A percentile compares a stretch with the other conserved stretches of the same genome.
Evolutionary conservation across 2,113 vertebrate genomes (phyloP).

Genomic region (Ictalurus furcatus): DNA sequence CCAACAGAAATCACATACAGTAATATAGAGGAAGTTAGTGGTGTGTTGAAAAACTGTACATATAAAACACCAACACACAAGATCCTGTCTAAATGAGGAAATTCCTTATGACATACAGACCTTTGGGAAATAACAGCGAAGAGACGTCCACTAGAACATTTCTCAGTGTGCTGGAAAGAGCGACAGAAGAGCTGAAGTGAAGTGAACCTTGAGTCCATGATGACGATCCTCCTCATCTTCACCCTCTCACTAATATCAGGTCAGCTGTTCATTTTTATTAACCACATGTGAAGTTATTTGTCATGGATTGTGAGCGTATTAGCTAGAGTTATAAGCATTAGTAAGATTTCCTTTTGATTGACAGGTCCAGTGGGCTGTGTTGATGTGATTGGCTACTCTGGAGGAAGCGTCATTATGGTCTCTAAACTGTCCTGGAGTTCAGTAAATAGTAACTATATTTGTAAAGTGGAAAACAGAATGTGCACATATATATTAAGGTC

Average conservation of each 20-base stretch:
- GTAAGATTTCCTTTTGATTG: background rate
- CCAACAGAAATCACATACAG: background rate
- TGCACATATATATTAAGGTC: background rate
- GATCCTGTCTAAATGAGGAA: background rate
- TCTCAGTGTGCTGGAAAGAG: background rate
- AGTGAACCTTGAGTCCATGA: background rate
- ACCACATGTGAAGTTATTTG: background rate
- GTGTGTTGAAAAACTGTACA: background rate
- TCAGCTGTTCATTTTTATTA: background rate
- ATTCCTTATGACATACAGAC: no score
- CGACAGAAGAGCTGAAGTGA: background rate
- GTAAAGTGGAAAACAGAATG: background rate
- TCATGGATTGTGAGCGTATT: background rate
- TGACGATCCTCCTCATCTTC: slow-evolving; percentile 25
- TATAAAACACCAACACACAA: background rate
- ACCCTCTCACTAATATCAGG: slow-evolving; percentile 34
- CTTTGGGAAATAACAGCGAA: background rate
- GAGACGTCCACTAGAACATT: background rate
- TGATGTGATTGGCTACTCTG: slow-evolving; percentile 3
- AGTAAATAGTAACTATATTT: background rate
- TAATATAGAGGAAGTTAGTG: background rate
- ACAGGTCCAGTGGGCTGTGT: background rate
- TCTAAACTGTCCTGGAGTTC: background rate
- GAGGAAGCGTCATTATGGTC: background rate
- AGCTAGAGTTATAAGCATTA: background rate